Base-by-base conservation (phyloP, 1,140 invertebrate genomes). In the Euschistus heros region DNA sequence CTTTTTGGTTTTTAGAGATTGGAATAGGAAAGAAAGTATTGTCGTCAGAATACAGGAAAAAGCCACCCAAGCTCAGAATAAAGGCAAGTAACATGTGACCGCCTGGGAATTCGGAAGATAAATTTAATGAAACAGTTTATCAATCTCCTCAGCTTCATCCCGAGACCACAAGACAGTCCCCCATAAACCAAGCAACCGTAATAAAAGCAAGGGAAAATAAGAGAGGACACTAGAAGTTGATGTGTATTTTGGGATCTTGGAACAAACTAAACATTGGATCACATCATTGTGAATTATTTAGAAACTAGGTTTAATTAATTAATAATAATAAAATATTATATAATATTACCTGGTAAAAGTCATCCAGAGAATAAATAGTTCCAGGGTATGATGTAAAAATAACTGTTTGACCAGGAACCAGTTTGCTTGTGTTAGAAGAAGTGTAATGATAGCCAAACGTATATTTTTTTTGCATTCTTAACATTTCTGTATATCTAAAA, bases 321-420 rank as follows among this genome's bases (percentile, higher is more conserved):
- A 18, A 18, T 18, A 8, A 13, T 24, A 54, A 54, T 13, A 24
- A 59, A 10, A 8, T 8, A 33, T 8, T 59, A 33, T 26, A 24
- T 26, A 59, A 18, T 8, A 76, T 76, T 18, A 79, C 73, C 26
- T 81, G 73, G 72, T 94, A 95, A 74, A 88, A 94, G 71, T 96
- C 93, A 74, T 97, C 93, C 55, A 87, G 85, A 30, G 92, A 95
- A 42, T 85, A 86, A 1, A 97, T 72, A 0, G 86, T 82, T 17
- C 89, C 94, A 0, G 94, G 92, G 75, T 95, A 97, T 0, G 92
- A 89, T 1, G 92, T 89, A 75, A 94, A 92, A 10, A 84, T 81
- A 5, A 79, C 75, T 8, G 75, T 72, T 63, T 76, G 75, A 0
- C 87, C 87, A 1, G 88, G 84, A 24, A 88, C 83, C 2, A 77